A percentile compares a stretch with the other conserved stretches of the same genome.
These are phyloP conservation scores for Empidonax traillii DNA, from an alignment of 2,113 vertebrate species.

Conservation along the genomic window DNA sequence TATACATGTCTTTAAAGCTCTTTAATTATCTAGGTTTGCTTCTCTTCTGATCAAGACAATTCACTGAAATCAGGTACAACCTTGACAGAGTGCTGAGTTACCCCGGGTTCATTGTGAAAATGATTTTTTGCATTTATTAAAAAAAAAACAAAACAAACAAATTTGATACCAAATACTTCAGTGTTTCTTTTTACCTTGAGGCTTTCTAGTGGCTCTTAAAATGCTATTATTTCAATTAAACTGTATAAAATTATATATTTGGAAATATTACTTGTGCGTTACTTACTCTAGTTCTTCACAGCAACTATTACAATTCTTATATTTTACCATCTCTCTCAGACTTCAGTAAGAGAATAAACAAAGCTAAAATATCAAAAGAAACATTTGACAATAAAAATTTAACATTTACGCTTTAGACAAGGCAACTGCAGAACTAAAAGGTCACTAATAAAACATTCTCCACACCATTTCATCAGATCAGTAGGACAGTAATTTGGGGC, in stretches of 20 bases:
- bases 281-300: not conserved
- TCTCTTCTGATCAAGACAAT: not conserved
- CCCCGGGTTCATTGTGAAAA: not conserved
- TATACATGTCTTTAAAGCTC: not conserved
- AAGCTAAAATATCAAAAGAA: not conserved
- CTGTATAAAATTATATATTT: not conserved
- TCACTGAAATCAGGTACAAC: not conserved
- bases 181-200: not conserved
- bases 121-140: not conserved
- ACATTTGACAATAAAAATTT: not conserved
- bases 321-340: not conserved
- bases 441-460: not conserved
- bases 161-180: not conserved
- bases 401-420: not conserved
- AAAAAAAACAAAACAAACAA: not conserved
- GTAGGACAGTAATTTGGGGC: not conserved
- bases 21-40: slow-evolving; percentile 21
- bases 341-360: not conserved
- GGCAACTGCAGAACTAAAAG: not conserved
- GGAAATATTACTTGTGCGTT: not conserved
- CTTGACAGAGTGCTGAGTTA: not conserved
- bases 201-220: not conserved
- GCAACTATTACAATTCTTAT: fast-evolving
- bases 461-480: not conserved
- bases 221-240: not conserved